Evolutionary conservation across 2,797 vertebrate species (phyloP).

Genomic region (Chromobotia macracanthus): DNA sequence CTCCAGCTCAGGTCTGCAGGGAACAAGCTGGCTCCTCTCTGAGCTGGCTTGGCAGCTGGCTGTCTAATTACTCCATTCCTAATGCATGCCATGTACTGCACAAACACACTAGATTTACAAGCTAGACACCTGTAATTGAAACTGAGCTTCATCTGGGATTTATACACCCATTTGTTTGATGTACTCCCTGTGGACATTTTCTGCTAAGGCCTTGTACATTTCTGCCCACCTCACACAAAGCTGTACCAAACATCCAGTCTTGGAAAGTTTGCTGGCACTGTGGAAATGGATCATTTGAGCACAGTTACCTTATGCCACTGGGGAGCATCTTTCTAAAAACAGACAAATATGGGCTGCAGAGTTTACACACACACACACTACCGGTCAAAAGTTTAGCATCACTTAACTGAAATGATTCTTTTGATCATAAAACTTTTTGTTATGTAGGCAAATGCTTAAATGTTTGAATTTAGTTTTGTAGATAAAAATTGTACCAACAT

Average conservation of each 20-base stretch:
- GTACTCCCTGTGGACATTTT: constrained; percentile 31
- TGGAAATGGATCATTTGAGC: constrained; percentile 12
- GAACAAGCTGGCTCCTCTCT: constrained; percentile 19
- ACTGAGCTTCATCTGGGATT: constrained; percentile 46
- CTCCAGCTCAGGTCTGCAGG: neutral
- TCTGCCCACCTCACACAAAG: constrained; percentile 19
- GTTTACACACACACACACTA: too few relatives aligned
- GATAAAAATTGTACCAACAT: too few relatives aligned
- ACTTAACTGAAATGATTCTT: neutral
- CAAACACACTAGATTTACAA: constrained; percentile 45
- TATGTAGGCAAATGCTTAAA: too few relatives aligned
- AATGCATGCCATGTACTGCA: constrained; percentile 24
- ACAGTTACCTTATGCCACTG: neutral
- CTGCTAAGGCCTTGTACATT: constrained; percentile 9
- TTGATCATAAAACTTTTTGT: neutral
- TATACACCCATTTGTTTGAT: constrained; percentile 49
- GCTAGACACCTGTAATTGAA: constrained; percentile 48
- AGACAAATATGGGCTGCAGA: neutral
- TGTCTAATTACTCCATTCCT: constrained; percentile 49
- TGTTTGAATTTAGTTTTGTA: too few relatives aligned
- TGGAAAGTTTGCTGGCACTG: neutral
- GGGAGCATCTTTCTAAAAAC: neutral
- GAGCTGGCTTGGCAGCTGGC: constrained; percentile 28
- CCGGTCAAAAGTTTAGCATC: too few relatives aligned
- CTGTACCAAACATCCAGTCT: constrained; percentile 8